Evolutionary conservation across 2,797 vertebrate genomes (phyloP).

Genomic region (Anolis apletophallus): DNA sequence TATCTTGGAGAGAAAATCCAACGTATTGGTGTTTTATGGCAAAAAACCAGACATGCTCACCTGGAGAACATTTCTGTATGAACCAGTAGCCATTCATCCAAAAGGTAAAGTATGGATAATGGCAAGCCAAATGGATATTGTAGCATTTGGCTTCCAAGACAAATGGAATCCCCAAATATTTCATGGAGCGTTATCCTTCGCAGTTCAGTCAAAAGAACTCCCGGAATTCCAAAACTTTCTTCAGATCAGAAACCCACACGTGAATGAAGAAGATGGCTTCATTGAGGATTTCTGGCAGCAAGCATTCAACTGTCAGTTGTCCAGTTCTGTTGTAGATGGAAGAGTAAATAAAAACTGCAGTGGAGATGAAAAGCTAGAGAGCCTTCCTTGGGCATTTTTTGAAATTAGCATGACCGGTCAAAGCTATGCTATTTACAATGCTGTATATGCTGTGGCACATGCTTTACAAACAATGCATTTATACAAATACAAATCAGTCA

Average conservation of each 20-base stretch:
- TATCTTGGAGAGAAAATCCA: neutral
- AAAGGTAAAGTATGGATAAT: conserved; percentile 22
- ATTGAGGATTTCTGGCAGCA: neutral
- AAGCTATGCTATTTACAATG: neutral
- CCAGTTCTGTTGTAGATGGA: too few species aligned
- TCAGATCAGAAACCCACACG: neutral
- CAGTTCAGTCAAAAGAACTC: neutral
- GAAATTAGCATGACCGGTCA: neutral
- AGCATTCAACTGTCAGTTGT: neutral
- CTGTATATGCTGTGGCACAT: neutral
- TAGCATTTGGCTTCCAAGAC: too few species aligned
- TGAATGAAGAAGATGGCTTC: neutral
- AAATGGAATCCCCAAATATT: too few species aligned
- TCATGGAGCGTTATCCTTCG: neutral
- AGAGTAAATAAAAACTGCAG: neutral
- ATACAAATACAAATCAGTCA: too few species aligned
- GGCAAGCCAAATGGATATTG: neutral
- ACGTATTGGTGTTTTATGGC: neutral
- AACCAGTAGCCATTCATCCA: too few species aligned
- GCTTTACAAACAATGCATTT: neutral
- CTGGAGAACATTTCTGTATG: too few species aligned
- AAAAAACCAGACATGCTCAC: too few species aligned
- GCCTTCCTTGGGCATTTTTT: neutral
- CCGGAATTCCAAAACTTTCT: neutral
- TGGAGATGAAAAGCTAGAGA: conserved; percentile 9